Evolutionary conservation across 2,888 invertebrate species (phyloP).

Genomic region (Lucinisca nassula): DNA sequence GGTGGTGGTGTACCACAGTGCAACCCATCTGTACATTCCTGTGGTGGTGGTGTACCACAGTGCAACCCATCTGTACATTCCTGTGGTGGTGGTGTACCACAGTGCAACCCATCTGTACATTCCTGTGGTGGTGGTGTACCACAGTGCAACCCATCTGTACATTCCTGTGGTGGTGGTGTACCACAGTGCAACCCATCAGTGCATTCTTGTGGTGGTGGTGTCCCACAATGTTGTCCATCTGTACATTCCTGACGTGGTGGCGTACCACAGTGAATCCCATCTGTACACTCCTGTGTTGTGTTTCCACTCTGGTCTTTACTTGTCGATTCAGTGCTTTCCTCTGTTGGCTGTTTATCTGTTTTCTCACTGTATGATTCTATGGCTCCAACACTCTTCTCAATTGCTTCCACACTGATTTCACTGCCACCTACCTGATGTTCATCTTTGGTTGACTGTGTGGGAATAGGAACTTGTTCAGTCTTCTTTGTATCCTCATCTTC

Average conservation of each 20-base stretch:
- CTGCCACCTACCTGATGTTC: not conserved
- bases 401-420: not conserved
- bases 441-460: not conserved
- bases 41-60: constrained; percentile 50
- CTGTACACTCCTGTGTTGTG: constrained; percentile 37
- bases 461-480: not conserved
- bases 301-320: constrained; percentile 50
- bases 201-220: constrained; percentile 33
- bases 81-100: constrained; percentile 37
- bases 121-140: constrained; percentile 57
- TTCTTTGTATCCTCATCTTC: not conserved
- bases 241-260: constrained; percentile 31
- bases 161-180: constrained; percentile 51
- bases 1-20: constrained; percentile 74
- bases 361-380: not conserved
- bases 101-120: constrained; percentile 31
- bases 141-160: constrained; percentile 63
- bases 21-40: constrained; percentile 65
- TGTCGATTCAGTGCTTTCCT: not conserved
- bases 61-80: constrained; percentile 63
- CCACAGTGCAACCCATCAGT: constrained; percentile 60
- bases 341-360: not conserved
- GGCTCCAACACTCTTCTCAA: not conserved
- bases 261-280: constrained; percentile 67
- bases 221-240: constrained; percentile 48